Evolutionary conservation across 1,140 invertebrate species (phyloP), one percentile per base, ranked within the genome.

Genomic region (Aporrectodea caliginosa): DNA sequence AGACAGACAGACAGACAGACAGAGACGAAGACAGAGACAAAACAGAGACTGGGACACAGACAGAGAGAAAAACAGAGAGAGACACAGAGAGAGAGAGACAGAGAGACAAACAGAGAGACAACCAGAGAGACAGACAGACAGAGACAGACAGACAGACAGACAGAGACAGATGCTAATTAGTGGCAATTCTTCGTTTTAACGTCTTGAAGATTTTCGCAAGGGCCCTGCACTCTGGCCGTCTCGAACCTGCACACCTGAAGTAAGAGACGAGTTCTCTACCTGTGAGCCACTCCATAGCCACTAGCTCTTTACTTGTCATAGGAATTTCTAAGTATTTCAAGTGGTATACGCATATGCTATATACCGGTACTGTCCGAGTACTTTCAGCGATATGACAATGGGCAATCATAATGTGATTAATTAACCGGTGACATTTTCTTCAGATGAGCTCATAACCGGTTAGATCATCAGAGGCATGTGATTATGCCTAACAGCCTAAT

Each of bases 111-210:
- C 32, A 81, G 35, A 79, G 34, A 73, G 69, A 81, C 30, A 81
- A 16, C 73, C 2, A 80, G 32, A 80, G 30, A 80, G 58, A 80
- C 34, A 80, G 69, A 78, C 69, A 80, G 33, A 80, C 2, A 73
- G 27, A 72, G 68, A 78, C 0, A 74, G 73, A 78, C 68, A 80
- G 29, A 78, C 35, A 78, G 31, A 69, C 58, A 80, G 29, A 78
- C 12, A 58, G 78, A 79, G 78, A 82, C 74, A 75, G 77, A 83
- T 34, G 81, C 82, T 30, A 69, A 81, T 75, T 81, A 82, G 77
- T 27, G 80, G 43, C 43, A 58, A 22, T 58, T n/a, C n/a, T n/a
- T n/a, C n/a, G n/a, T n/a, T n/a, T n/a, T n/a, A n/a, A n/a, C n/a
- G n/a, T n/a, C n/a, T n/a, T n/a, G n/a, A n/a, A n/a, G n/a, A n/a